A percentile compares a stretch with the other conserved stretches of the same genome.
Evolutionary conservation across 2,888 invertebrate genomes (phyloP).

Genomic region (Myathropa florea): DNA sequence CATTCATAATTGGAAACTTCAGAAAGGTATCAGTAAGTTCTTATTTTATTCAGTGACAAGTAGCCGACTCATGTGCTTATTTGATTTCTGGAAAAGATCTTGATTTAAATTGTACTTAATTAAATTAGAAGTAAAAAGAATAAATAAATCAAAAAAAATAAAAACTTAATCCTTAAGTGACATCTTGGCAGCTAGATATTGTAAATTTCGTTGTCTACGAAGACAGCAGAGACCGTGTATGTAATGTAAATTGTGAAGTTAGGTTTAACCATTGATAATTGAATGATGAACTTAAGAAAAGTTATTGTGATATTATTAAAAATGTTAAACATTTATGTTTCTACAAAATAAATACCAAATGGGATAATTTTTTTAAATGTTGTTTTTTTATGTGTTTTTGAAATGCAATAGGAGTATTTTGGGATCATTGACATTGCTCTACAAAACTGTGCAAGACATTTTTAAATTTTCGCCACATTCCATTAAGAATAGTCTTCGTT

Average conservation of each 20-base stretch:
- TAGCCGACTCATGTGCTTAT: background rate
- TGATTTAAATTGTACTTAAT: slow-evolving; percentile 48
- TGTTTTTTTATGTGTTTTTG: background rate
- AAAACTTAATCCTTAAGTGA: slow-evolving; percentile 15
- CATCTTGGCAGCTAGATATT: slow-evolving; percentile 14
- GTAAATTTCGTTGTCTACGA: slow-evolving; percentile 33
- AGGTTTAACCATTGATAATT: slow-evolving; percentile 65
- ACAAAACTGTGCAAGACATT: too few relatives aligned
- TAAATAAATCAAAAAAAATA: background rate
- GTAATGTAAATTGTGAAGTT: slow-evolving; percentile 41
- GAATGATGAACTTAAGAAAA: slow-evolving; percentile 68
- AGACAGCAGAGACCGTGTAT: slow-evolving; percentile 2
- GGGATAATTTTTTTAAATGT: background rate
- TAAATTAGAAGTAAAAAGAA: background rate
- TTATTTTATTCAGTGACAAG: slow-evolving; percentile 7
- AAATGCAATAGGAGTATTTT: background rate
- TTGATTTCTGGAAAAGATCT: slow-evolving; percentile 5
- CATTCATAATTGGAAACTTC: background rate
- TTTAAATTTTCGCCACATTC: too few relatives aligned
- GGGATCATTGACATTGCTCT: too few relatives aligned
- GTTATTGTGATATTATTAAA: slow-evolving; percentile 70
- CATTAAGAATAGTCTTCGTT: too few relatives aligned
- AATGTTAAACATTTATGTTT: slow-evolving; percentile 65
- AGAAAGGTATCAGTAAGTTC: slow-evolving; percentile 11
- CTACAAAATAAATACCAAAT: slow-evolving; percentile 21